Percentiles rank a stretch among this genome's conserved stretches.
phyloP scores from a whole-genome alignment of 1,140 invertebrate species.

The Ctenoplectra terminalis region DNA sequence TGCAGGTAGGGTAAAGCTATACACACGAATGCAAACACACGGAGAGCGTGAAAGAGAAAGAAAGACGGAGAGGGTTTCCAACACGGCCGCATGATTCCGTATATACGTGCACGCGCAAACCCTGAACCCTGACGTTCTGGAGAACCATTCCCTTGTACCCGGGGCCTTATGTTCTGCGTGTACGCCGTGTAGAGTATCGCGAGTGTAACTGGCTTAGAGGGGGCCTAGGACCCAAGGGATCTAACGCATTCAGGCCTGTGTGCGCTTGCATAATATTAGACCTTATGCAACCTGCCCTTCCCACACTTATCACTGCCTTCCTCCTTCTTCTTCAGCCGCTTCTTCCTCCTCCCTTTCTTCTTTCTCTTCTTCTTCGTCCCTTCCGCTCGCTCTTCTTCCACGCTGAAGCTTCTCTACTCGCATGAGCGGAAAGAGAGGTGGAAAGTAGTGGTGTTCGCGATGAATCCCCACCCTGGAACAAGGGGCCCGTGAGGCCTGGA shows the following conservation, averaged over 20 bases:
- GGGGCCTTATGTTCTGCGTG: slow-evolving; percentile 63
- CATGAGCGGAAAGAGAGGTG: slow-evolving; percentile 10
- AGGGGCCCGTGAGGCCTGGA: slow-evolving; percentile 59
- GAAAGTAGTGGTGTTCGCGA: slow-evolving; percentile 42
- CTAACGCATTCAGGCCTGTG: slow-evolving; percentile 78
- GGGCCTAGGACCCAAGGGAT: slow-evolving; percentile 65
- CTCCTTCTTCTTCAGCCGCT: slow-evolving; percentile 49
- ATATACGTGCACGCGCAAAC: slow-evolving; percentile 48
- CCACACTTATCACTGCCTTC: slow-evolving; percentile 83
- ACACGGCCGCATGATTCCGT: slow-evolving; percentile 30
- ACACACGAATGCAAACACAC: slow-evolving; percentile 30
- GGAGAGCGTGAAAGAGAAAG: neutral
- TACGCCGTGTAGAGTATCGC: slow-evolving; percentile 60
- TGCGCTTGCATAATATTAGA: slow-evolving; percentile 82
- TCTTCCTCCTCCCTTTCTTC: slow-evolving; percentile 28
- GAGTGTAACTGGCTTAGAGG: slow-evolving; percentile 6
- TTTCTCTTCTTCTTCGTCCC: slow-evolving; percentile 25
- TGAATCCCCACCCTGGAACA: slow-evolving; percentile 48
- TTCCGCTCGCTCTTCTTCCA: neutral
- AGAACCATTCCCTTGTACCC: slow-evolving; percentile 67
- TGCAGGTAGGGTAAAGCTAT: slow-evolving; percentile 70
- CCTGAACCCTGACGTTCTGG: slow-evolving; percentile 59
- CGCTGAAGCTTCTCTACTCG: neutral
- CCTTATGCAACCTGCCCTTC: slow-evolving; percentile 82
- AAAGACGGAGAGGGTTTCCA: neutral